Percentiles rank a stretch among this genome's conserved stretches.
Conservation (phyloP, 1,140 invertebrate species). For the Cydia fagiglandana region DNA sequence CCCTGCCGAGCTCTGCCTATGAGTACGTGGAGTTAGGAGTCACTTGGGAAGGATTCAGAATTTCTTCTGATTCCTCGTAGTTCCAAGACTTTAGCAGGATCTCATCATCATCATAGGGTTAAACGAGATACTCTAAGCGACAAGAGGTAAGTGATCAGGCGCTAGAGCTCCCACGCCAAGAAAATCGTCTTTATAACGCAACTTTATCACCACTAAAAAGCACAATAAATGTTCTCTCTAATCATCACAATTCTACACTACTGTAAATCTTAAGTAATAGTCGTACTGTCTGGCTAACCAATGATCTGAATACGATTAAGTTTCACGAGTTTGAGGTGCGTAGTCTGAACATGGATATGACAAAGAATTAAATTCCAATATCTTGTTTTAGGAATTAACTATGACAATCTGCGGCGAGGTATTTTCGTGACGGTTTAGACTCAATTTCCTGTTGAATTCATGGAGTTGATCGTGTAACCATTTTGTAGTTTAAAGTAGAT, state of each 20-base stretch:
- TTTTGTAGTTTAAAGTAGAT: too few species aligned
- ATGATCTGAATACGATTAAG: not conserved
- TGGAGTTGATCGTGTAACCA: too few species aligned
- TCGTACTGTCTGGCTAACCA: not conserved
- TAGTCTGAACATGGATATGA: not conserved
- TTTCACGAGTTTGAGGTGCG: not conserved
- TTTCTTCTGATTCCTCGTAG: too few species aligned
- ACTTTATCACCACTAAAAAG: not conserved
- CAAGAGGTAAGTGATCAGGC: not conserved
- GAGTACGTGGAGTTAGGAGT: too few species aligned
- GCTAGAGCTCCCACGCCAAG: not conserved
- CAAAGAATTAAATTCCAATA: not conserved
- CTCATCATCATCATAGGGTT: constrained; percentile 54
- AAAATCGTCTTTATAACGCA: not conserved
- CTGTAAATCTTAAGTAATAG: not conserved
- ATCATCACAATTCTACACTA: constrained; percentile 2
- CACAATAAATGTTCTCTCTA: constrained; percentile 1
- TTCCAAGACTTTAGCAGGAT: too few species aligned
- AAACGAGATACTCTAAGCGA: not conserved
- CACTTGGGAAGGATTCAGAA: too few species aligned
- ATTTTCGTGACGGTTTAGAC: too few species aligned
- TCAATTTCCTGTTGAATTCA: too few species aligned
- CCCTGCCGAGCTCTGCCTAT: too few species aligned
- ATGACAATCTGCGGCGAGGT: too few species aligned
- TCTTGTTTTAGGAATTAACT: too few species aligned